Evolutionary conservation across 1,140 invertebrate genomes (phyloP).

Genomic region (Maniola jurtina): DNA sequence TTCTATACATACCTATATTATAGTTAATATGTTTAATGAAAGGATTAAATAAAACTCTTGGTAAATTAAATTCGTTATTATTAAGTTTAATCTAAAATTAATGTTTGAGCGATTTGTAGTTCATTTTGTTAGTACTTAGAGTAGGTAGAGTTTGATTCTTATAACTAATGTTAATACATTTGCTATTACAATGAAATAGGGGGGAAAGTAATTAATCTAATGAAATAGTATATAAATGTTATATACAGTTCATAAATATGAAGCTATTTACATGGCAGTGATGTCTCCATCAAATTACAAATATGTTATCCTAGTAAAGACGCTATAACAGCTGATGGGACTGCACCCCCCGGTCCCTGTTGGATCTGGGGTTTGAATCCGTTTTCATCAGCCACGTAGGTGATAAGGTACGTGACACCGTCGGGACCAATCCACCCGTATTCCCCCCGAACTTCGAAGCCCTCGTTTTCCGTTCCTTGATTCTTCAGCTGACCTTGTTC

Average conservation of each 20-base stretch:
- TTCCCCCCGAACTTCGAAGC: conserved; percentile 71
- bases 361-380: conserved; percentile 82
- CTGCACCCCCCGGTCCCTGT: conserved; percentile 82
- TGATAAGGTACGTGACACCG: conserved; percentile 80
- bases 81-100: too few relatives aligned
- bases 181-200: conserved; percentile 15
- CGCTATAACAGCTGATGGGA: conserved; percentile 61
- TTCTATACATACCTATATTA: too few relatives aligned
- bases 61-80: too few relatives aligned
- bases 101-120: too few relatives aligned
- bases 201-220: conserved; percentile 37
- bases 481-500: conserved; percentile 82
- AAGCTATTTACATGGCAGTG: conserved; percentile 49
- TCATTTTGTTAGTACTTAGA: too few relatives aligned
- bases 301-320: conserved; percentile 53
- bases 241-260: conserved; percentile 54
- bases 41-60: too few relatives aligned
- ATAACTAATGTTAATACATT: too few relatives aligned
- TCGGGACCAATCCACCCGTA: conserved; percentile 80
- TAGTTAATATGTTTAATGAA: too few relatives aligned
- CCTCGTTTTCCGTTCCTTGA: conserved; percentile 77
- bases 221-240: conserved; percentile 64
- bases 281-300: conserved; percentile 16
- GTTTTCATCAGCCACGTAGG: conserved; percentile 88
- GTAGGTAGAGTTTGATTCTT: too few relatives aligned